These are phyloP conservation scores for Chrysotoxum bicinctum DNA, from an alignment of 2,888 invertebrate species.

Conservation along the genomic window DNA sequence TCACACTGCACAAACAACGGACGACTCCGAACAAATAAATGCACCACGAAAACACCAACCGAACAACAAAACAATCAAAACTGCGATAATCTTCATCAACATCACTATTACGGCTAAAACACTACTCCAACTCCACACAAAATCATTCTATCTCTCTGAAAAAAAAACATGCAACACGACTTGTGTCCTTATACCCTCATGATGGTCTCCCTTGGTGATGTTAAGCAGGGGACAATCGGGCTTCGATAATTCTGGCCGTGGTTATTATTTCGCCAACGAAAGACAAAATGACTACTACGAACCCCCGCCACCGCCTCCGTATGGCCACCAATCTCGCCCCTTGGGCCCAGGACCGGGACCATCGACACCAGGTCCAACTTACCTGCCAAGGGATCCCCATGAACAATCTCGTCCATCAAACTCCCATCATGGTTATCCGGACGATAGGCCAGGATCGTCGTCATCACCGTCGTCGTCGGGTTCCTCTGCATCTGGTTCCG, in stretches of 20 bases:
- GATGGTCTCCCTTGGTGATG: neutral
- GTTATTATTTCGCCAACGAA: constrained; percentile 85
- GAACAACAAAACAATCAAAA: constrained; percentile 26
- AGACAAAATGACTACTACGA: constrained; percentile 78
- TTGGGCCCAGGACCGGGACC: constrained; percentile 50
- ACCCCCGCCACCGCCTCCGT: constrained; percentile 57
- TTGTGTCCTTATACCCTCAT: neutral
- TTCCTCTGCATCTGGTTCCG: constrained; percentile 49
- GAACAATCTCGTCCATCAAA: constrained; percentile 69
- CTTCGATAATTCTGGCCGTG: constrained; percentile 85
- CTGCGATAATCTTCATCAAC: constrained; percentile 42
- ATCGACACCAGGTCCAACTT: constrained; percentile 60
- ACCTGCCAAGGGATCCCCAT: constrained; percentile 52
- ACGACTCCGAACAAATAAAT: constrained; percentile 7
- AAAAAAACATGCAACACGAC: neutral
- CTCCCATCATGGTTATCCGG: constrained; percentile 52
- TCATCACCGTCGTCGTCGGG: constrained; percentile 58
- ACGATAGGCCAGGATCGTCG: constrained; percentile 60
- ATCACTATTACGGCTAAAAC: constrained; percentile 32
- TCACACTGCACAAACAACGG: constrained; percentile 29
- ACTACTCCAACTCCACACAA: constrained; percentile 26
- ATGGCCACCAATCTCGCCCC: constrained; percentile 50
- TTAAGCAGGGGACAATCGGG: constrained; percentile 84
- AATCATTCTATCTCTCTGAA: constrained; percentile 13
- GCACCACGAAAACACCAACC: constrained; percentile 59